Base-by-base conservation (phyloP, 2,113 vertebrate species). In the Machaerirhynchus nigripectus region DNA sequence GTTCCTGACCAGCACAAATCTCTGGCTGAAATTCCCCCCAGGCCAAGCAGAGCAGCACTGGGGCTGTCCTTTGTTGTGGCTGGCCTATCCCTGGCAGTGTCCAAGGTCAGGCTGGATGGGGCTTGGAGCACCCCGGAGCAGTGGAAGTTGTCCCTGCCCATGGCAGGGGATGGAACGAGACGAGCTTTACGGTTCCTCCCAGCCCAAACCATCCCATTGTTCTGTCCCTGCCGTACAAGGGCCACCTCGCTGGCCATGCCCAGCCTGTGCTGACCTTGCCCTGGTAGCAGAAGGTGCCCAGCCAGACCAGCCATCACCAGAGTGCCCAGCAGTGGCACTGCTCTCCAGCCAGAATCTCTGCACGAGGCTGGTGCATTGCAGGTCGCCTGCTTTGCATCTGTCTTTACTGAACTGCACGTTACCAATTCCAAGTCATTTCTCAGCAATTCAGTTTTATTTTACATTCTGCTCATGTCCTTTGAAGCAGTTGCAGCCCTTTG, bases 21-120 rank as follows among this genome's bases (percentile, higher is more conserved):
- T 69, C 31, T 24, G 42, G 20, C 60, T 82, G 74, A 59, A 35
- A 39, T 26, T 13, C 4, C 10, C 16, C 17, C 37, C 15, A 13
- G 14, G 15, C 49, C 6, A 18, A 3, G 39, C 39, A 75, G 33
- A 53, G 60, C 1, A 82, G 49, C 53, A 1, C 1, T 6, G 26
- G 35, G 24, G 11, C 57, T 75, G 15, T 9, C 28, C 39, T 76
- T 28, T 42, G 18, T 18, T n/a, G 33, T 3, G 44, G 13, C 37
- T 89, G 44, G 6, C 37, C 33, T 27, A 74, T 30, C 39, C 61
- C 46, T 53, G 69, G 46, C 0, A 28, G 10, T 39, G 23, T 3
- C 9, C 53, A 46, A 60, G 39, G 11, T 15, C 39, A 60, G 39
- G 53, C 0, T 60, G 33, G 39, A 21, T 0, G 0, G n/a, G 20